Base-by-base conservation (phyloP, 1,140 invertebrate genomes). In the Diploscapter pachys region DNA sequence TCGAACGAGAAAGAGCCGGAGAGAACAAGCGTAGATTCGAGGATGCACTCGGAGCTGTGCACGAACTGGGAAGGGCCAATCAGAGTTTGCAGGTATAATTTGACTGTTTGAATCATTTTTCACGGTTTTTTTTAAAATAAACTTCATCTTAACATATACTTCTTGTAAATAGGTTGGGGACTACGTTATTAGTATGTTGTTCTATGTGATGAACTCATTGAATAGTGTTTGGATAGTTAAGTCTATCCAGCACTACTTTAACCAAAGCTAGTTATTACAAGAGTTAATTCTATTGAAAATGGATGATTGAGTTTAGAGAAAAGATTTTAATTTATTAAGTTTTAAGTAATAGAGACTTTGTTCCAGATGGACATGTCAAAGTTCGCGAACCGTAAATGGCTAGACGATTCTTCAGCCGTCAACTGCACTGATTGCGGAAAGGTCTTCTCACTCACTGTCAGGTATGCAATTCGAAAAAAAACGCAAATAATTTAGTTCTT, bases 1-100 rank as follows among this genome's bases (percentile, higher is more conserved):
- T 78, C 52, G 79, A 80, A 61, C 61, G 74, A n/a, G 79, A 80
- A 11, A 48, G 78, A 52, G 73, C 77, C 5, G 51, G 71, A n/a
- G 79, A 80, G 53, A 79, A 79, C 53, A 80, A 80, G 49, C 50
- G 70, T 8, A 13, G 79, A 62, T 80, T 80, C 63, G 79, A 80
- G 62, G 79, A 79, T 13, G 79, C 79, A 6, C 49, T 80, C 3
- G 66, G 77, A 2, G 79, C 79, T 2, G 79, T 80, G 79, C 79
- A 80, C 55, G 79, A 80, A 68, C 53, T 80, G 48, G 79, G 79
- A 68, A 8, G 79, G 59, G 79, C 77, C 48, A 79, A 80, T 72
- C 79, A 80, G 53, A 79, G 77, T 3, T 69, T 80, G 31, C 78
- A 79, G 67, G 78, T 79, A 54, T 31, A 6, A 5, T 54, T 74